A percentile compares a stretch with the other conserved stretches of the same genome.
These are phyloP conservation scores for Idaea biselata DNA, from an alignment of 2,888 invertebrate species.

Conservation along the genomic window DNA sequence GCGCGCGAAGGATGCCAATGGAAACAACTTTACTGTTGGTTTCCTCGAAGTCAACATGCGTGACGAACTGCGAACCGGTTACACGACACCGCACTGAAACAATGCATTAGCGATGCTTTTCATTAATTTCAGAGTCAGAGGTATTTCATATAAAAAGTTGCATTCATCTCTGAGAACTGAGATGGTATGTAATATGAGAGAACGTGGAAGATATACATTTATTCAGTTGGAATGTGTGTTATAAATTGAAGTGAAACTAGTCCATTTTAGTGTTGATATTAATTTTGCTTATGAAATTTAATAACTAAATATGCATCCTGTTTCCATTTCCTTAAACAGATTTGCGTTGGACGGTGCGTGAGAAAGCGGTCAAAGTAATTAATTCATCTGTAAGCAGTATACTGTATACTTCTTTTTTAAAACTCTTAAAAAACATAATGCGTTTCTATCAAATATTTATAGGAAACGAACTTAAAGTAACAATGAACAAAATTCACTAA, in stretches of 20 bases:
- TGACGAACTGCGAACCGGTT: slow-evolving; percentile 67
- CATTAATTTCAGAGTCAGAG: slow-evolving; percentile 55
- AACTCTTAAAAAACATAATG: slow-evolving; percentile 42
- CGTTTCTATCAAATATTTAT: slow-evolving; percentile 29
- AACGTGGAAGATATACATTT: slow-evolving; percentile 39
- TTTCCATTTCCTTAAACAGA: slow-evolving; percentile 31
- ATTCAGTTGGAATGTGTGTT: slow-evolving; percentile 23
- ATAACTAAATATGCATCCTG: slow-evolving; percentile 33
- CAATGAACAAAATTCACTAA: neutral
- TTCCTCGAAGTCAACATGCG: slow-evolving; percentile 70
- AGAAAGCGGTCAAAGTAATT: slow-evolving; percentile 33
- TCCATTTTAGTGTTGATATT: slow-evolving; percentile 40
- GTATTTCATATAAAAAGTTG: slow-evolving; percentile 50
- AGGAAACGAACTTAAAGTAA: neutral
- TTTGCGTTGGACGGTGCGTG: slow-evolving; percentile 24
- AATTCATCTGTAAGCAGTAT: no score
- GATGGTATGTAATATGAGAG: slow-evolving; percentile 33
- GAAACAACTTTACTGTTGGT: slow-evolving; percentile 70
- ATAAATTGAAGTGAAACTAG: slow-evolving; percentile 38
- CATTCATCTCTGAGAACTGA: slow-evolving; percentile 38
- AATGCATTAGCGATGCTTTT: slow-evolving; percentile 65
- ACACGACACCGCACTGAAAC: slow-evolving; percentile 68
- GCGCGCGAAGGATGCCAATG: slow-evolving; percentile 70
- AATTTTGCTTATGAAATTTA: slow-evolving; percentile 25
- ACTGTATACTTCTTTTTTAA: slow-evolving; percentile 9